phyloP scores from a whole-genome alignment of 1,140 invertebrate genomes.

The Drosophila mayri region DNA sequence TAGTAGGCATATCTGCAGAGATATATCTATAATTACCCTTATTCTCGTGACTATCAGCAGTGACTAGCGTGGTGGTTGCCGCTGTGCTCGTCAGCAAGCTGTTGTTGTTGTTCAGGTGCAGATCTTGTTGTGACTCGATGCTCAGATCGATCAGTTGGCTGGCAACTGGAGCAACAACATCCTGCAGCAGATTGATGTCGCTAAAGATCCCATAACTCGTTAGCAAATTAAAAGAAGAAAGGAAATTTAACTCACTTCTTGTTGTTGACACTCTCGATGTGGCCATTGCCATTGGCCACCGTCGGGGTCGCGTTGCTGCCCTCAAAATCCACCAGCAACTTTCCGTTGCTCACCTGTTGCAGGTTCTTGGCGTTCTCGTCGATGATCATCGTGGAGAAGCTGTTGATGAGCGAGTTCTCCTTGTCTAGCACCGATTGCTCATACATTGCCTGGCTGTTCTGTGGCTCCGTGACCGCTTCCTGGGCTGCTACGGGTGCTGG shows the following conservation, averaged over 20 bases:
- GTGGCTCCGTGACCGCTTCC: constrained; percentile 40
- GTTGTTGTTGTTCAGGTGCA: constrained; percentile 84
- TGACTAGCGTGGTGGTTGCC: constrained; percentile 84
- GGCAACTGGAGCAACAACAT: constrained; percentile 67
- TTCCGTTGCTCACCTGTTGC: constrained; percentile 81
- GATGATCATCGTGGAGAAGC: constrained; percentile 83
- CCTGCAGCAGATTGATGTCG: constrained; percentile 82
- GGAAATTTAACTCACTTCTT: constrained; percentile 71
- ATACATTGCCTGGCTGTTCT: constrained; percentile 79
- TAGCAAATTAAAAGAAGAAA: not conserved
- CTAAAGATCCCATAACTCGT: constrained; percentile 21
- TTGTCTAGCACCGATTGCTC: constrained; percentile 84
- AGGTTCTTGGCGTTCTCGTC: constrained; percentile 84
- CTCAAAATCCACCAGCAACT: constrained; percentile 69
- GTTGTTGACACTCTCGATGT: constrained; percentile 84
- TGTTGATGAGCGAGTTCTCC: constrained; percentile 83
- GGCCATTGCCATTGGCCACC: constrained; percentile 81
- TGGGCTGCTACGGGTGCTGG: constrained; percentile 9
- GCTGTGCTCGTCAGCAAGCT: constrained; percentile 82
- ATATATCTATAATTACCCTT: constrained; percentile 61
- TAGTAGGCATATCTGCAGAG: not conserved
- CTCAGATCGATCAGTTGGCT: constrained; percentile 82
- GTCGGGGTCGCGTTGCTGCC: constrained; percentile 52
- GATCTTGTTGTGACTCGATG: constrained; percentile 84
- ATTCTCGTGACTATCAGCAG: constrained; percentile 85